These are phyloP conservation scores for Sphaeridia pumilis DNA, from an alignment of 2,888 invertebrate genomes.

Conservation along the genomic window DNA sequence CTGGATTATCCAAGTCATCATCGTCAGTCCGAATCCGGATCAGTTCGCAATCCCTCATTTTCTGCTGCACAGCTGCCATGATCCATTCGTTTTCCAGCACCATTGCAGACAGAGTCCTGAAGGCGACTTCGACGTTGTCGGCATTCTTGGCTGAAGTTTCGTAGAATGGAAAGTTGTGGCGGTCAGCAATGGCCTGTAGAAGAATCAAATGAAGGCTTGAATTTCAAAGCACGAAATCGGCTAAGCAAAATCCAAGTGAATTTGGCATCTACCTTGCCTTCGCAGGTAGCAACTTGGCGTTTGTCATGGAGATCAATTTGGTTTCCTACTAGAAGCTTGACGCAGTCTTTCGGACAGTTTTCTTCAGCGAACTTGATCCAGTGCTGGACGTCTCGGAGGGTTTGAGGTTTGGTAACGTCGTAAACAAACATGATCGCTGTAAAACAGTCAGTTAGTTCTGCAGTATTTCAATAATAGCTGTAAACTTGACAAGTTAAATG, in stretches of 20 bases:
- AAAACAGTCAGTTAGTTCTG: neutral
- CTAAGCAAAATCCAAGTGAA: conserved; percentile 5
- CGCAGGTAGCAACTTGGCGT: conserved; percentile 20
- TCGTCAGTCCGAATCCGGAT: conserved; percentile 6
- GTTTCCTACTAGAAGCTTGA: conserved; percentile 32
- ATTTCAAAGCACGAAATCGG: conserved; percentile 6
- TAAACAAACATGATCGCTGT: conserved; percentile 31
- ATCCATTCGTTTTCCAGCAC: conserved; percentile 29
- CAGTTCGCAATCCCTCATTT: conserved; percentile 17
- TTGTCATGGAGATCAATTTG: conserved; percentile 27
- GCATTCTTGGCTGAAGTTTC: conserved; percentile 41
- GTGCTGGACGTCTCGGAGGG: conserved; percentile 25
- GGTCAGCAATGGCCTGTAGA: conserved; percentile 24
- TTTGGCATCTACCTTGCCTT: conserved; percentile 25
- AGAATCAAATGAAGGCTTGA: too few species aligned
- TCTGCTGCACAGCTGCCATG: conserved; percentile 23
- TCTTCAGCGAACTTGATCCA: conserved; percentile 33
- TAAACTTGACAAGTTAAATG: neutral
- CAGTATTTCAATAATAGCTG: neutral
- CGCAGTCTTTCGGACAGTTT: conserved; percentile 26
- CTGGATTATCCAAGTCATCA: neutral
- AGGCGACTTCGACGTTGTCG: conserved; percentile 28
- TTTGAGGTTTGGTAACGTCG: conserved; percentile 26
- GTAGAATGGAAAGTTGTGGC: conserved; percentile 27
- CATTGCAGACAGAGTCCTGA: conserved; percentile 25